Conservation (phyloP, 2,797 vertebrate genomes). For the Sebastes kiyomatsui region DNA sequence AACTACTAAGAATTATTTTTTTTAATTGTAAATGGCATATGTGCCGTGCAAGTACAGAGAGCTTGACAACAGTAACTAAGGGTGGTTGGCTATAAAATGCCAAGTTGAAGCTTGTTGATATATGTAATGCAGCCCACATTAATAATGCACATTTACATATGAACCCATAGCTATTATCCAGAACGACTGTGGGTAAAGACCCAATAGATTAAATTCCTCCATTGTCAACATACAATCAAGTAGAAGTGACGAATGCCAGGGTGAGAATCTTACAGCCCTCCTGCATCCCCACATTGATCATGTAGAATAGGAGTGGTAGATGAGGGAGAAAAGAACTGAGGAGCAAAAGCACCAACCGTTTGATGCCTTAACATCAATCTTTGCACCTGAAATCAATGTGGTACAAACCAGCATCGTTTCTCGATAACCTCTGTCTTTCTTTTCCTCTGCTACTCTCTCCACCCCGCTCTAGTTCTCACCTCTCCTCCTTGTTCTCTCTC, state of each 20-base stretch:
- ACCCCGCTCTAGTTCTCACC: constrained; percentile 33
- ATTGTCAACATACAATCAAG: constrained; percentile 24
- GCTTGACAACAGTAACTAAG: neutral
- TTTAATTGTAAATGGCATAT: neutral
- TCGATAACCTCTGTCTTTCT: constrained; percentile 44
- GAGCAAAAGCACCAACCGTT: constrained; percentile 27
- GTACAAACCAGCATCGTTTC: constrained; percentile 44
- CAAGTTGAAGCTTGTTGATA: neutral
- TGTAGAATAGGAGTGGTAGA: constrained; percentile 9
- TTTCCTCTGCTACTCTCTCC: constrained; percentile 2
- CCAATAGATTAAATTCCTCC: constrained; percentile 12
- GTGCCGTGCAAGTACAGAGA: neutral
- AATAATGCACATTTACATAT: constrained; percentile 8
- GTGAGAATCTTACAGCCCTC: neutral
- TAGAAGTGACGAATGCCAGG: constrained; percentile 24
- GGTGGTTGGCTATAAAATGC: neutral
- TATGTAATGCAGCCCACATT: neutral
- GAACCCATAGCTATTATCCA: neutral
- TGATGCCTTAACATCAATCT: constrained; percentile 59
- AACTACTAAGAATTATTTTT: neutral
- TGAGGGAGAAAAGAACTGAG: neutral
- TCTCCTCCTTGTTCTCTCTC: constrained; percentile 20
- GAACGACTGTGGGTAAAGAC: neutral
- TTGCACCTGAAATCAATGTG: constrained; percentile 60
- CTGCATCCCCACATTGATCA: constrained; percentile 24